Conservation (phyloP, 2,113 vertebrate species). For the Malaclemys terrapin region DNA sequence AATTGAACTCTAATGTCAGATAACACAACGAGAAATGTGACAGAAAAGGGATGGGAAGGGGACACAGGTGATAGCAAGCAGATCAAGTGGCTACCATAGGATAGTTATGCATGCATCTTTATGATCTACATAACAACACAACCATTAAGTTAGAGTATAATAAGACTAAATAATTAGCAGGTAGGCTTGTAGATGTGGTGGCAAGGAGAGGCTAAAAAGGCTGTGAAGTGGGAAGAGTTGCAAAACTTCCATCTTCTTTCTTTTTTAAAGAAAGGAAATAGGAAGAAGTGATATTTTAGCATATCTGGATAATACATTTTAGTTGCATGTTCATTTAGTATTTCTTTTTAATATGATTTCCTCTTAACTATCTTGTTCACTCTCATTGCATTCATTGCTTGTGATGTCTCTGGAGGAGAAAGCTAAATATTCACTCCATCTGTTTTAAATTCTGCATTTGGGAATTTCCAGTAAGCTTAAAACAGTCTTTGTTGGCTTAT, state of each 20-base stretch:
- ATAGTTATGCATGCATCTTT: neutral
- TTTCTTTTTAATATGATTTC: constrained; percentile 29
- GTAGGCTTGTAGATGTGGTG: neutral
- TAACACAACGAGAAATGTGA: neutral
- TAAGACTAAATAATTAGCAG: neutral
- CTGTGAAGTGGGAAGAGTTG: neutral
- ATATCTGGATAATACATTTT: neutral
- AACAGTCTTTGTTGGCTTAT: constrained; percentile 42
- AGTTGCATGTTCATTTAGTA: neutral
- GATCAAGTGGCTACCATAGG: neutral
- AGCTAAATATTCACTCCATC: constrained; percentile 63
- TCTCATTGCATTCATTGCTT: constrained; percentile 24
- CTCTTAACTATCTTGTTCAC: constrained; percentile 33
- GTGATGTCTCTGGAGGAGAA: constrained; percentile 50
- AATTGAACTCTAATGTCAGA: neutral
- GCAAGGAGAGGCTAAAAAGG: neutral
- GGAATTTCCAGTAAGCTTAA: constrained; percentile 54
- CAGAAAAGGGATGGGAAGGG: neutral
- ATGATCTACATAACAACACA: neutral
- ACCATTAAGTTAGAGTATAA: neutral
- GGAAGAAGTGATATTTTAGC: neutral
- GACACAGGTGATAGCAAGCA: neutral
- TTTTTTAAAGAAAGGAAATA: neutral
- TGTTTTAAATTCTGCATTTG: constrained; percentile 66
- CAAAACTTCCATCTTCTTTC: neutral